These are phyloP conservation scores for Anarsia innoxiella DNA, from an alignment of 2,888 invertebrate species.

Conservation along the genomic window DNA sequence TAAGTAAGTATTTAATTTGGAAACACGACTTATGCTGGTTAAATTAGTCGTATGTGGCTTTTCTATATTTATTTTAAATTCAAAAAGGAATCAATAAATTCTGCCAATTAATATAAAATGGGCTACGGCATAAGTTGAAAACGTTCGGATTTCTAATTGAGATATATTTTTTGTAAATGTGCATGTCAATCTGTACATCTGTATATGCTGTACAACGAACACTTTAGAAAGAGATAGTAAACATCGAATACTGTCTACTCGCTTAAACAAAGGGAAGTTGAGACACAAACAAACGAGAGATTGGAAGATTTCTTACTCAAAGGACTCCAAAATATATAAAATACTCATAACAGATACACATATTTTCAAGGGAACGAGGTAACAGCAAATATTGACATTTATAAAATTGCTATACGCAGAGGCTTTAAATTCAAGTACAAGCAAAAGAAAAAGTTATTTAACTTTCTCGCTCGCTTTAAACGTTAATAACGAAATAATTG, in stretches of 20 bases:
- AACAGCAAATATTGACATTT: neutral
- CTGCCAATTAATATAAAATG: no score
- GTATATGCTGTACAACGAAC: conserved; percentile 35
- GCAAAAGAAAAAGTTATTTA: neutral
- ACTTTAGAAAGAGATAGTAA: conserved; percentile 37
- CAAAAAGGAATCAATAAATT: no score
- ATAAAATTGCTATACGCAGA: conserved; percentile 3
- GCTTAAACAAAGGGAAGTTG: conserved; percentile 24
- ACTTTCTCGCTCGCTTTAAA: no score
- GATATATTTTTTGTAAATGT: no score
- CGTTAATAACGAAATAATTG: neutral
- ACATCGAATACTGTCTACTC: conserved; percentile 40
- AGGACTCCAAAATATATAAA: conserved; percentile 11
- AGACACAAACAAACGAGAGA: conserved; percentile 25
- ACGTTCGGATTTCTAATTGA: no score
- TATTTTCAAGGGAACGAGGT: neutral
- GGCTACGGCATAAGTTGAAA: no score
- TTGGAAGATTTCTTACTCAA: conserved; percentile 16
- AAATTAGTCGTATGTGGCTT: no score
- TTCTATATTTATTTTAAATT: no score
- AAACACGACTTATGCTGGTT: no score
- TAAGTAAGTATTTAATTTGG: no score
- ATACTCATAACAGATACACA: conserved; percentile 1
- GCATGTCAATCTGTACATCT: conserved; percentile 37
- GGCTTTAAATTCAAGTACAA: neutral